Conservation (phyloP, 2,888 invertebrate species). For the Agrotis segetum region DNA sequence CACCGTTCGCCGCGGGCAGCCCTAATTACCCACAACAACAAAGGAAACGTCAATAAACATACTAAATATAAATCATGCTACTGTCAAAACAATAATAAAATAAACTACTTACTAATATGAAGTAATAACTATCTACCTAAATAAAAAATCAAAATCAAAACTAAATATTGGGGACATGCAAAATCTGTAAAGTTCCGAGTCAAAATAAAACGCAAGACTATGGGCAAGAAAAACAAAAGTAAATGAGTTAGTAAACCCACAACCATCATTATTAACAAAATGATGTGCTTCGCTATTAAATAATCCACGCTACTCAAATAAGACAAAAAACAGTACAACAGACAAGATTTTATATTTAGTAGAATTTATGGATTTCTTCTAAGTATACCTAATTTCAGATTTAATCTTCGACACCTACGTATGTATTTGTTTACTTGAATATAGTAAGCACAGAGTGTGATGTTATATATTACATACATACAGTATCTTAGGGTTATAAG, state of each 20-base stretch:
- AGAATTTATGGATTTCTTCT: not conserved
- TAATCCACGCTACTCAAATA: constrained; percentile 31
- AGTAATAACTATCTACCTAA: constrained; percentile 28
- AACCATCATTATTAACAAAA: constrained; percentile 50
- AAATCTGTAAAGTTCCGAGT: constrained; percentile 50
- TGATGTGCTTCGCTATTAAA: constrained; percentile 21
- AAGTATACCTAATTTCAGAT: not conserved
- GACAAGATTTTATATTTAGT: constrained; percentile 11
- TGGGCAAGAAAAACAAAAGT: constrained; percentile 61
- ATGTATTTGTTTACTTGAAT: constrained; percentile 3
- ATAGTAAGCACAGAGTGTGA: not conserved
- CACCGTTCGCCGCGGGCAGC: constrained; percentile 81
- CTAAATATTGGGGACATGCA: constrained; percentile 62
- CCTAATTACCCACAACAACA: constrained; percentile 87
- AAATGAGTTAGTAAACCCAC: constrained; percentile 64
- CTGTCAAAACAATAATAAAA: constrained; percentile 41
- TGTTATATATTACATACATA: constrained; percentile 16
- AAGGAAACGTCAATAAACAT: constrained; percentile 77
- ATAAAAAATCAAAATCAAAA: constrained; percentile 45
- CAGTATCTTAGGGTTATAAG: constrained; percentile 5
- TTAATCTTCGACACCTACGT: constrained; percentile 3
- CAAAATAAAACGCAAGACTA: constrained; percentile 60
- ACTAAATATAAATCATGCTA: constrained; percentile 72
- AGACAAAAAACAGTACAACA: constrained; percentile 15
- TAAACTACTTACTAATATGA: constrained; percentile 39